Conservation (phyloP, 2,797 vertebrate species). For the Danio choprae region DNA sequence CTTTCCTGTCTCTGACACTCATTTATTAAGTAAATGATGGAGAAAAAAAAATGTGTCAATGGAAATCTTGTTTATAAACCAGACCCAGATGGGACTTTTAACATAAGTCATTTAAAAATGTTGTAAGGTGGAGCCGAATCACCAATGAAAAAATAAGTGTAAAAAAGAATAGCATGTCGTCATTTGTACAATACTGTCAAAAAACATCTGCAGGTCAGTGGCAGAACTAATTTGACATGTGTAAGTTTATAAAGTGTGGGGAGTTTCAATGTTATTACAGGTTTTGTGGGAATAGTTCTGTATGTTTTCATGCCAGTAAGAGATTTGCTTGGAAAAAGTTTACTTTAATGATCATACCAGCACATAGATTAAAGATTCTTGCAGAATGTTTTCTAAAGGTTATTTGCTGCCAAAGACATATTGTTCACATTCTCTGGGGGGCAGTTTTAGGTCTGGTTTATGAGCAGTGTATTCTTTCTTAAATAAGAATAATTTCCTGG, state of each 20-base stretch:
- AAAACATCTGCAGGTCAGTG: not conserved
- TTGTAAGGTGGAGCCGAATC: not conserved
- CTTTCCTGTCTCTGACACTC: not conserved
- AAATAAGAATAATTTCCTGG: slow-evolving; percentile 3
- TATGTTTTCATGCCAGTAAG: not conserved
- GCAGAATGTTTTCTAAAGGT: not conserved
- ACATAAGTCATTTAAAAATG: not conserved
- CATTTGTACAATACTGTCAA: not conserved
- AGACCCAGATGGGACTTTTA: not conserved
- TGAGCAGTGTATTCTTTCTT: not conserved
- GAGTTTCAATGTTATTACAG: not conserved
- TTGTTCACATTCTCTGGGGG: not conserved
- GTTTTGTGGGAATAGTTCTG: not conserved
- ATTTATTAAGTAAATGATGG: not conserved
- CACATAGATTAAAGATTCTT: not conserved
- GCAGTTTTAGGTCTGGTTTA: not conserved
- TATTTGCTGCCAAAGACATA: not conserved
- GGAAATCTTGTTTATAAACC: slow-evolving; percentile 20
- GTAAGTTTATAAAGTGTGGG: not conserved
- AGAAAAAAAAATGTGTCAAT: not conserved
- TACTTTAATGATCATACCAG: not conserved
- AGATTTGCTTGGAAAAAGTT: not conserved
- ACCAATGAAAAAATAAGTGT: not conserved
- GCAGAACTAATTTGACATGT: not conserved
- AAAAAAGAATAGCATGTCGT: not conserved